These are phyloP conservation scores for Paragorgia papillata DNA, from an alignment of 92 coral and sea anemone species.

Conservation along the genomic window DNA sequence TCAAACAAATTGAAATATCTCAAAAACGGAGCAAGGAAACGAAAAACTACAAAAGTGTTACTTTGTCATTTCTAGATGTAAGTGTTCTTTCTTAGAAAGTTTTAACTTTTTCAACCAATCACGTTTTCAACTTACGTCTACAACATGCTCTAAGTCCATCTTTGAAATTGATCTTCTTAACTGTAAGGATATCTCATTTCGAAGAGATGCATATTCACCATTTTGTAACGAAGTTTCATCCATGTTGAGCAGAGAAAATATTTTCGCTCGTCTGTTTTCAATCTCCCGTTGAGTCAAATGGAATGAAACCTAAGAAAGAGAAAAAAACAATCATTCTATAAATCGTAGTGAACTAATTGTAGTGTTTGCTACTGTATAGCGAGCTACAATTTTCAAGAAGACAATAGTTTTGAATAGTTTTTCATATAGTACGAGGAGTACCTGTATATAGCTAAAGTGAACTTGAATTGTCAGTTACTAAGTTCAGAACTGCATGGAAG, in stretches of 20 bases:
- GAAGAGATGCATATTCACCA: not conserved
- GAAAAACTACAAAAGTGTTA: too few species aligned
- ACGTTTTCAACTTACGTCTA: conserved; percentile 42
- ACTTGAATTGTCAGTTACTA: too few species aligned
- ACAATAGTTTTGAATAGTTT: too few species aligned
- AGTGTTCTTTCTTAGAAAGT: not conserved
- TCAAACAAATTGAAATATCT: not conserved
- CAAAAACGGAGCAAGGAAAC: not conserved
- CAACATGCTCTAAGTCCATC: conserved; percentile 25
- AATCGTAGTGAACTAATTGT: too few species aligned
- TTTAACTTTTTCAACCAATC: too few species aligned
- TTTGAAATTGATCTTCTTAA: conserved; percentile 13
- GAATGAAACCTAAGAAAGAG: conserved; percentile 30
- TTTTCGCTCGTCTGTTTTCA: conserved; percentile 16
- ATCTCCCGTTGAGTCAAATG: conserved; percentile 25
- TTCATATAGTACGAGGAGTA: too few species aligned
- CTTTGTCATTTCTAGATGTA: not conserved
- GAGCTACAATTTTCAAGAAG: too few species aligned
- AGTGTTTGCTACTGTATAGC: too few species aligned
- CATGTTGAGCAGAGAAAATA: conserved; percentile 7
- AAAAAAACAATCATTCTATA: not conserved
- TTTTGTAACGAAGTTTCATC: not conserved
- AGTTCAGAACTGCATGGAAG: too few species aligned
- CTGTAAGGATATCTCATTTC: conserved; percentile 19
- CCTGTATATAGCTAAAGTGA: too few species aligned